Evolutionary conservation across 1,140 invertebrate species (phyloP).

Genomic region (Cherax quadricarinatus): DNA sequence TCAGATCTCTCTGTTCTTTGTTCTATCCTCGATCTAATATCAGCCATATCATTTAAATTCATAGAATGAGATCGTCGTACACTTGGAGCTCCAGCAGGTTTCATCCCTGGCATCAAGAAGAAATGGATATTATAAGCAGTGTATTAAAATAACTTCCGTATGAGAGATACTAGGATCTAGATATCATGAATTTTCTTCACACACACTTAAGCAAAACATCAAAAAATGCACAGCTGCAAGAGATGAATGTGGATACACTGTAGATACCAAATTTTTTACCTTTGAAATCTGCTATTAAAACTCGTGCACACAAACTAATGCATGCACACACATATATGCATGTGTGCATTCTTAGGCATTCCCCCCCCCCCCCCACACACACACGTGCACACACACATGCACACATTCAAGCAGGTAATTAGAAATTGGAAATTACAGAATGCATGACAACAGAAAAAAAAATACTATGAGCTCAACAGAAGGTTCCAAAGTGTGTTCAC

Average conservation of each 20-base stretch:
- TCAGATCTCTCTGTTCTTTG: slow-evolving; percentile 59
- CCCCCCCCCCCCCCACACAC: too few relatives aligned
- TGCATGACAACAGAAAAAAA: too few relatives aligned
- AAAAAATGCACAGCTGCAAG: too few relatives aligned
- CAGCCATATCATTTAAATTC: slow-evolving; percentile 71
- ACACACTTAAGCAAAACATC: too few relatives aligned
- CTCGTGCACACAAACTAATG: neutral
- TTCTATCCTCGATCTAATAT: slow-evolving; percentile 49
- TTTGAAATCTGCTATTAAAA: neutral
- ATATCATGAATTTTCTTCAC: too few relatives aligned
- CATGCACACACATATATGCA: neutral
- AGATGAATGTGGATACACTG: too few relatives aligned
- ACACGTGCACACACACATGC: too few relatives aligned
- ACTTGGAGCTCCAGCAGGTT: slow-evolving; percentile 69
- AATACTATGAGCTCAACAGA: too few relatives aligned
- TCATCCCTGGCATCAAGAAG: slow-evolving; percentile 62
- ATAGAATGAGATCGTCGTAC: slow-evolving; percentile 72
- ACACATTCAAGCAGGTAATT: too few relatives aligned
- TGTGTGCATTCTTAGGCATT: neutral
- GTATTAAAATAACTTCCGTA: neutral
- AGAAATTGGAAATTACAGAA: too few relatives aligned
- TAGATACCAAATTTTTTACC: too few relatives aligned
- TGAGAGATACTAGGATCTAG: neutral
- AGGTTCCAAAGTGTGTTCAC: too few relatives aligned
- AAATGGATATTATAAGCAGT: neutral